Conservation (phyloP, 2,888 invertebrate genomes). For the Altica lythri region DNA sequence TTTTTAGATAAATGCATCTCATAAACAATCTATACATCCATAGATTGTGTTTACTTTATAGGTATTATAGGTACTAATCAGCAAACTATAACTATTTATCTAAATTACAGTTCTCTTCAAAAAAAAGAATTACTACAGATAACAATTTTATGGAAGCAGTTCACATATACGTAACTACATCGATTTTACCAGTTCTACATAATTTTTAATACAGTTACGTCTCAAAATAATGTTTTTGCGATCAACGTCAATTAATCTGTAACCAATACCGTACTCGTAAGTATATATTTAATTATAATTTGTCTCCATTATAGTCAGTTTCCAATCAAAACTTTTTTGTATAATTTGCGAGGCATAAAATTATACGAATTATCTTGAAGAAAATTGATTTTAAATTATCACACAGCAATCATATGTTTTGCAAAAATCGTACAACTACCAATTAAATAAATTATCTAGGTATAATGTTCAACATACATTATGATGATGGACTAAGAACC, state of each 20-base stretch:
- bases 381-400: slow-evolving; percentile 14
- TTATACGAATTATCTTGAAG: slow-evolving; percentile 5
- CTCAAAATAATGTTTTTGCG: background rate
- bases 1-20: too few species aligned
- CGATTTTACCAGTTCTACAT: too few species aligned
- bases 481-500: too few species aligned
- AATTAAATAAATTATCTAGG: slow-evolving; percentile 1
- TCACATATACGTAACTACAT: too few species aligned
- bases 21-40: too few species aligned
- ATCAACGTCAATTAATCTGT: slow-evolving; percentile 3
- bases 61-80: too few species aligned
- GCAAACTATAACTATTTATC: too few species aligned
- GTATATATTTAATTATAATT: slow-evolving; percentile 8
- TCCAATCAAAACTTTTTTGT: slow-evolving; percentile 3
- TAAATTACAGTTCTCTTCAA: too few species aligned
- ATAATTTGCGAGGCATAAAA: slow-evolving; percentile 7
- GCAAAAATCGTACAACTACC: slow-evolving; percentile 1
- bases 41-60: too few species aligned
- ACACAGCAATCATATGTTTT: slow-evolving; percentile 3
- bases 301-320: slow-evolving; percentile 4
- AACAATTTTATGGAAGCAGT: too few species aligned
- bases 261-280: background rate
- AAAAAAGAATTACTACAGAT: too few species aligned
- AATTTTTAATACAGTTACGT: slow-evolving; percentile 9
- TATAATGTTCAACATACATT: too few species aligned